Evolutionary conservation across 2,113 vertebrate genomes (phyloP).

Genomic region (Gavia stellata): DNA sequence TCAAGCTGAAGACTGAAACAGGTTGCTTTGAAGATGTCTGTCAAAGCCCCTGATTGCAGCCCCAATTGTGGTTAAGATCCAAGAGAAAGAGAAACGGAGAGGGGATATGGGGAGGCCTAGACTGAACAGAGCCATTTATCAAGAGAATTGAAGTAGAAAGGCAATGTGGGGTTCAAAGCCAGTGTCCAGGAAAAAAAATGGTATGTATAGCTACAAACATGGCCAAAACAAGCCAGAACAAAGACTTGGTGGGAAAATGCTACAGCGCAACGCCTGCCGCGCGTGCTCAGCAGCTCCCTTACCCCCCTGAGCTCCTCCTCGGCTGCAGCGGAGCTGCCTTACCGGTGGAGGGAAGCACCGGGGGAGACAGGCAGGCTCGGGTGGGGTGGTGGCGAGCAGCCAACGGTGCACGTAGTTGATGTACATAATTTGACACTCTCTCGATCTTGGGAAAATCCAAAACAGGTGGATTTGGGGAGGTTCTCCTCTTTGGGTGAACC

Average conservation of each 20-base stretch:
- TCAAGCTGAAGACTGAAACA: background rate
- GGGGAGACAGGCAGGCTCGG: background rate
- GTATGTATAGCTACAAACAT: background rate
- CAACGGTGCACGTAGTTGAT: background rate
- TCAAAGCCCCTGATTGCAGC: background rate
- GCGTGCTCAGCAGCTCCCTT: background rate
- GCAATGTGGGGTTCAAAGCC: background rate
- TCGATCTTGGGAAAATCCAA: background rate
- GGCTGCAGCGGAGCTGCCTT: background rate
- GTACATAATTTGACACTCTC: background rate
- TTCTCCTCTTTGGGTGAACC: background rate
- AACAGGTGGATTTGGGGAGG: background rate
- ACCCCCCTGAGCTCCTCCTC: background rate
- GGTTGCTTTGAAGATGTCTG: constrained; percentile 33
- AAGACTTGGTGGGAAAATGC: background rate
- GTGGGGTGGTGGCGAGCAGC: background rate
- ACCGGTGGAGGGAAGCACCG: rapidly evolving
- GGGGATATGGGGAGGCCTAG: background rate
- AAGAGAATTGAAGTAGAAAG: background rate
- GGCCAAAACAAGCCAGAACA: background rate
- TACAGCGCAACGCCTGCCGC: background rate
- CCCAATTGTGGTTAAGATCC: background rate
- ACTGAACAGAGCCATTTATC: background rate
- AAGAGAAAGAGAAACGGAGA: background rate
- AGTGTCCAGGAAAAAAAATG: rapidly evolving